phyloP scores from a whole-genome alignment of 2,797 vertebrate species.

The Alca torda region DNA sequence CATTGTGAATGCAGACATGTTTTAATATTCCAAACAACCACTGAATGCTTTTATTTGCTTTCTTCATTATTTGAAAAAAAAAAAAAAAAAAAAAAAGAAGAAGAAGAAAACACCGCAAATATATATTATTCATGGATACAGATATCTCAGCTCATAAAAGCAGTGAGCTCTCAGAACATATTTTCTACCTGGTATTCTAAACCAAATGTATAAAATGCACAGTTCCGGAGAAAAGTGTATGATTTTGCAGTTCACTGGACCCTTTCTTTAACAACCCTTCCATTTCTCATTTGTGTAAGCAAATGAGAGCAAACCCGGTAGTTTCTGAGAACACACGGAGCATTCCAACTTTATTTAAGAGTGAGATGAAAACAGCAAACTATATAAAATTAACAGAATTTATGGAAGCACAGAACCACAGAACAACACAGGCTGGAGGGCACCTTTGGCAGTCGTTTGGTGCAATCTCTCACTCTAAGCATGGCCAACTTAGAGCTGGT shows the following conservation, averaged over 20 bases:
- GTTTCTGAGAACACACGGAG: neutral
- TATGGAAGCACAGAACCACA: neutral
- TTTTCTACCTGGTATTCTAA: slow-evolving; percentile 34
- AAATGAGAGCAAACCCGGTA: neutral
- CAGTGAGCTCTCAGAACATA: neutral
- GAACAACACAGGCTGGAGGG: neutral
- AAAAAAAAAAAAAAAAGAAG: neutral
- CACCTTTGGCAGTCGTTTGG: neutral
- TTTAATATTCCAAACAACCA: slow-evolving; percentile 43
- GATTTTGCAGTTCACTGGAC: slow-evolving; percentile 40
- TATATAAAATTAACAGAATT: neutral
- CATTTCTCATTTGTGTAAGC: neutral
- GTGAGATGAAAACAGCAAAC: neutral
- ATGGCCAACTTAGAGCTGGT: neutral
- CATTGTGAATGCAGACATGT: neutral
- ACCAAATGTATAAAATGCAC: slow-evolving; percentile 25
- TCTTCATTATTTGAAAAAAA: slow-evolving; percentile 22
- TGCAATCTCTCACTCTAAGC: neutral
- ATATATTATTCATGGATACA: slow-evolving; percentile 33
- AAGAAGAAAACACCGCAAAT: neutral
- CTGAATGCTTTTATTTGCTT: slow-evolving; percentile 30
- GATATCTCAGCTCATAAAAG: slow-evolving; percentile 47
- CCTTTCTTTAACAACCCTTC: slow-evolving; percentile 39
- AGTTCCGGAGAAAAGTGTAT: slow-evolving; percentile 19
- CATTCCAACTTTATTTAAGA: neutral